Evolutionary conservation across 2,888 invertebrate genomes (phyloP), one percentile per base, ranked within the genome.

Genomic region (Pomacea canaliculata): DNA sequence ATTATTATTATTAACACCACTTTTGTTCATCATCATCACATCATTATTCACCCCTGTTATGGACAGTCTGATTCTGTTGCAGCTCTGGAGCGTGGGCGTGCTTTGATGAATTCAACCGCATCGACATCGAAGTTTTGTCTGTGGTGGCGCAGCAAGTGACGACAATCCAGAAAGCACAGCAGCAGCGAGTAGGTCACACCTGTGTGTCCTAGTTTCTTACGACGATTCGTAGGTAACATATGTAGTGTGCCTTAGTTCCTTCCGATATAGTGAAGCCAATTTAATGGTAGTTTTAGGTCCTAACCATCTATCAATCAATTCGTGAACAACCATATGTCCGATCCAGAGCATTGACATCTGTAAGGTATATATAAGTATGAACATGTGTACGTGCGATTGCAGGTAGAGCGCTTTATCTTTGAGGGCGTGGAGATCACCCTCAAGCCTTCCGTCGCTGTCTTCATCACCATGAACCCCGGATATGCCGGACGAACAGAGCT

Each of bases 381-480:
- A 37, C 37, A 37, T 37, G 1, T 37, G 37, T 5, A 37, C 5
- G 37, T 37, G 37, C 37, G 5, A 37, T 37, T 56, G 18, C 81
- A 91, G 91, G 80, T 88, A 71, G 90, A 87, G 82, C 92, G 93
- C 83, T 95, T 95, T 89, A 90, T 94, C 86, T 95, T 95, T 89
- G 95, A 95, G 88, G 95, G 95, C 0, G 92, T 92, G 10, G 95
- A 95, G 82, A 91, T 95, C 65, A 93, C 92, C 0, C 88, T 96
- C 79, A 94, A 94, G 85, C 89, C 93, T 0, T 94, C 95, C 0
- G 95, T 95, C 87, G 94, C 95, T 1, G 94, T 95, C 1, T 95
- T 95, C 89, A 95, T 95, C 86, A 95, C 95, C 0, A 95, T 95
- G 95, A 95, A 95, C 91, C 95, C 95, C 8, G 95, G 95, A 37